A percentile compares a stretch with the other conserved stretches of the same genome.
Conservation (phyloP, 30 jellyfish, hydroid and myxozoan species). For the Euphysa ruthae region DNA sequence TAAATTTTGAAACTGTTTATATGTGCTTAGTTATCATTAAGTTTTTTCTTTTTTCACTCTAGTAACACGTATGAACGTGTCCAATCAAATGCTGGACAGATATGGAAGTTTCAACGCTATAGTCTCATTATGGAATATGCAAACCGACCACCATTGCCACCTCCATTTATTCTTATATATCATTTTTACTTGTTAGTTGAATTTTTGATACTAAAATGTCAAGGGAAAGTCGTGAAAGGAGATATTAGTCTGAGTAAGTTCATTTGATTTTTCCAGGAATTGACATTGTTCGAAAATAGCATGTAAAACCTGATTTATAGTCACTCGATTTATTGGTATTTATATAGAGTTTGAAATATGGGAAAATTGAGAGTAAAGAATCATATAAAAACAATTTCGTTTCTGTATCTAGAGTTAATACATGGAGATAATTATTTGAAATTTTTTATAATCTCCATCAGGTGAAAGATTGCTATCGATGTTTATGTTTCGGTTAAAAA, state of each 20-base stretch:
- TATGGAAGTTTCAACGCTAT: slow-evolving; percentile 41
- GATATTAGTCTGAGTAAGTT: not conserved
- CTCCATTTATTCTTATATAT: slow-evolving; percentile 18
- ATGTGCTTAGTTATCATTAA: not conserved
- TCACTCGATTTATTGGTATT: too few relatives aligned
- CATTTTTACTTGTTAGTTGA: slow-evolving; percentile 11
- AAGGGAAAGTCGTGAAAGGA: not conserved
- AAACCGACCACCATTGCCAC: slow-evolving; percentile 31
- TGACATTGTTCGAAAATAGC: too few relatives aligned
- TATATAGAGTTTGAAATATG: too few relatives aligned
- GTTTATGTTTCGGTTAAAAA: too few relatives aligned
- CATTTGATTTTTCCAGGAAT: too few relatives aligned
- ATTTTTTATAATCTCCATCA: too few relatives aligned
- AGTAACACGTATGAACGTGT: slow-evolving; percentile 29
- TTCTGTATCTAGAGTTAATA: too few relatives aligned
- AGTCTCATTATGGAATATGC: slow-evolving; percentile 32
- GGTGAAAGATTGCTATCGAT: too few relatives aligned
- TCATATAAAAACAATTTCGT: too few relatives aligned
- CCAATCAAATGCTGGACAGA: slow-evolving; percentile 28
- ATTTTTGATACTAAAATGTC: not conserved
- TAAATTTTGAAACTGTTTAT: not conserved
- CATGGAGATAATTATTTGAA: too few relatives aligned
- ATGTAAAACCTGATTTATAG: too few relatives aligned
- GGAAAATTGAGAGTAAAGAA: too few relatives aligned
- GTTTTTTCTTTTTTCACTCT: not conserved